Conservation (phyloP, 1,140 invertebrate species). For the Odontomachus brunneus region DNA sequence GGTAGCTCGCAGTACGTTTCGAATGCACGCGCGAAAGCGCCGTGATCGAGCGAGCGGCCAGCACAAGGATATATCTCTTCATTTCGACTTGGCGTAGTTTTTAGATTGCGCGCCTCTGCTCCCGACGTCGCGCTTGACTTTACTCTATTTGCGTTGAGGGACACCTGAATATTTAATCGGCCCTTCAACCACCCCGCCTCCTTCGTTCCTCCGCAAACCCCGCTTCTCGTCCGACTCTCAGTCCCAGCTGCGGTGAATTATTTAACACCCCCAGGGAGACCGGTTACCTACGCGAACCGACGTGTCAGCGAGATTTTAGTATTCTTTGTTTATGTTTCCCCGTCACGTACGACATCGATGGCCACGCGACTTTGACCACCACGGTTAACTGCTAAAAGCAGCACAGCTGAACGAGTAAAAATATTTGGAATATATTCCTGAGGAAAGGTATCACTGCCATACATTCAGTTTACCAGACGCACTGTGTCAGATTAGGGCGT, state of each 20-base stretch:
- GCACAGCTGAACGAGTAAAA: slow-evolving; percentile 9
- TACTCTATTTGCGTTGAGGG: slow-evolving; percentile 80
- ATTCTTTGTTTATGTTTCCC: slow-evolving; percentile 67
- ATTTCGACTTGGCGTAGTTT: slow-evolving; percentile 11
- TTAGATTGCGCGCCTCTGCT: slow-evolving; percentile 46
- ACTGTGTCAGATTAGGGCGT: neutral
- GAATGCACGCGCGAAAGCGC: neutral
- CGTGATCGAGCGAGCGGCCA: neutral
- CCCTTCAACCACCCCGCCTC: slow-evolving; percentile 80
- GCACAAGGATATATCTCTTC: neutral
- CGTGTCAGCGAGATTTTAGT: slow-evolving; percentile 74
- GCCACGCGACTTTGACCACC: neutral
- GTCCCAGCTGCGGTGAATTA: slow-evolving; percentile 84
- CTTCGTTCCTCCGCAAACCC: slow-evolving; percentile 70
- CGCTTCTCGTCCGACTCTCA: slow-evolving; percentile 78
- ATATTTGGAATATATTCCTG: neutral
- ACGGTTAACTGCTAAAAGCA: neutral
- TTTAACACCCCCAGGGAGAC: slow-evolving; percentile 82
- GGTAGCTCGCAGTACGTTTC: neutral
- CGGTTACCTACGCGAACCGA: slow-evolving; percentile 77
- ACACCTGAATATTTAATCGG: slow-evolving; percentile 85
- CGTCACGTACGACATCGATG: slow-evolving; percentile 48
- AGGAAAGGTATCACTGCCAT: neutral
- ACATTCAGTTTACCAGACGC: slow-evolving; percentile 20
- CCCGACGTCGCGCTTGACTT: slow-evolving; percentile 71